Conservation (phyloP, 2,888 invertebrate species). For the Oeneis ivallda region DNA sequence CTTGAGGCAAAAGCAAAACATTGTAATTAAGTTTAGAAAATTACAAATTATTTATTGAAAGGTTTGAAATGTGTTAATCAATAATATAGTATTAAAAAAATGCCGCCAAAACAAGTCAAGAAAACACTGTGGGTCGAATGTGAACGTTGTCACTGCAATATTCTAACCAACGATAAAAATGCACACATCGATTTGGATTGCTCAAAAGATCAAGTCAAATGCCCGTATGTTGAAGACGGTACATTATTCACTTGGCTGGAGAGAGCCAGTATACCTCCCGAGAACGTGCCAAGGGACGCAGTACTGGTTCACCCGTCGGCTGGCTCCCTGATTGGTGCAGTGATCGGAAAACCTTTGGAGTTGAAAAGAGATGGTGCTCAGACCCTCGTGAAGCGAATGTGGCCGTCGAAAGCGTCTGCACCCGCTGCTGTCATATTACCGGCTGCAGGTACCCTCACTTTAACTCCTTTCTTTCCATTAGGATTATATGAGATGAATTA, state of each 20-base stretch:
- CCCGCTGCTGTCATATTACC: constrained; percentile 71
- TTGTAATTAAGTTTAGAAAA: too few relatives aligned
- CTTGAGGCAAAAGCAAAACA: too few relatives aligned
- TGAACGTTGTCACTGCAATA: constrained; percentile 80
- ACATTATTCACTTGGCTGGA: constrained; percentile 67
- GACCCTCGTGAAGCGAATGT: constrained; percentile 67
- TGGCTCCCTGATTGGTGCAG: constrained; percentile 63
- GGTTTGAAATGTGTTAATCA: background rate
- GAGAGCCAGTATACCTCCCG: constrained; percentile 58
- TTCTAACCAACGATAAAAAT: constrained; percentile 82
- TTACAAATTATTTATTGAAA: background rate
- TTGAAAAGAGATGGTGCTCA: constrained; percentile 65
- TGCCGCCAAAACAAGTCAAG: constrained; percentile 76
- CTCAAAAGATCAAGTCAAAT: constrained; percentile 67
- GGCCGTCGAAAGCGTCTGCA: constrained; percentile 72
- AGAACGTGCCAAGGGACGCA: constrained; percentile 65
- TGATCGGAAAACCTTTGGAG: constrained; percentile 67
- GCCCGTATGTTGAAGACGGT: constrained; percentile 64
- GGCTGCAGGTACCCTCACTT: constrained; percentile 62
- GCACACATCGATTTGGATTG: constrained; percentile 80
- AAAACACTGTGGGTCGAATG: constrained; percentile 84
- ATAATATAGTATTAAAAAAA: constrained; percentile 29
- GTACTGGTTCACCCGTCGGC: constrained; percentile 72
- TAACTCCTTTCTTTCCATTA: too few relatives aligned
- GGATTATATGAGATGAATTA: too few relatives aligned